Evolutionary conservation across 53 echinoderm and acorn worm genomes (phyloP).

Genomic region (Crossaster papposus): DNA sequence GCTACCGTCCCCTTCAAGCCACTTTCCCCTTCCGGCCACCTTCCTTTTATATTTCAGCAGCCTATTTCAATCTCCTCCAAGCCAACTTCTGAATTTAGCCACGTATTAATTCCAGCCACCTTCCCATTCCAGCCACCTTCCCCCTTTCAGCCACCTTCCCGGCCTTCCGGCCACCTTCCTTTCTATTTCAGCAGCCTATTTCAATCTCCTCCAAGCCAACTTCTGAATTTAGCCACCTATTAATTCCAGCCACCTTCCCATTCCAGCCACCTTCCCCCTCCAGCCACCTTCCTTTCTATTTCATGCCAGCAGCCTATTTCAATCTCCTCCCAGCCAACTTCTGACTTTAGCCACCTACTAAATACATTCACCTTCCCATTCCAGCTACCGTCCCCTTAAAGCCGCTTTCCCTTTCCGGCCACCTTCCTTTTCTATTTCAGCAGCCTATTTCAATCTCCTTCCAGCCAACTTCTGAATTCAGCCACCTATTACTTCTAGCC

Average conservation of each 20-base stretch:
- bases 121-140: background rate
- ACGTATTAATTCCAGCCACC: background rate
- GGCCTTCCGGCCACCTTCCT: background rate
- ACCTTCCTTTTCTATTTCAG: too few species aligned
- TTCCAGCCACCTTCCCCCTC: background rate
- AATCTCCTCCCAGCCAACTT: background rate
- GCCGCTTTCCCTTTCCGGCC: background rate
- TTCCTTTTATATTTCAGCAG: too few species aligned
- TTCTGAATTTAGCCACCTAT: background rate
- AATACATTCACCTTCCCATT: background rate
- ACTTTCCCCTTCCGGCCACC: slow-evolving; percentile 3
- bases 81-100: too few species aligned
- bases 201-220: background rate
- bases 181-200: too few species aligned
- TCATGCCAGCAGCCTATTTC: slow-evolving; percentile 38
- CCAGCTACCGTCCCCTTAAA: background rate
- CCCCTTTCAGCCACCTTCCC: background rate
- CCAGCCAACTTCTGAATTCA: background rate
- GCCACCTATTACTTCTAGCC: too few species aligned
- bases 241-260: slow-evolving; percentile 18
- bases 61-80: too few species aligned
- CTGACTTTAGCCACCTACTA: background rate
- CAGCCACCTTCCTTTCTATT: background rate
- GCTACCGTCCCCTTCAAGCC: background rate
- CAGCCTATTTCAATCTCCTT: too few species aligned